Conservation (phyloP, 2,888 invertebrate genomes). For the Phengaris arion region DNA sequence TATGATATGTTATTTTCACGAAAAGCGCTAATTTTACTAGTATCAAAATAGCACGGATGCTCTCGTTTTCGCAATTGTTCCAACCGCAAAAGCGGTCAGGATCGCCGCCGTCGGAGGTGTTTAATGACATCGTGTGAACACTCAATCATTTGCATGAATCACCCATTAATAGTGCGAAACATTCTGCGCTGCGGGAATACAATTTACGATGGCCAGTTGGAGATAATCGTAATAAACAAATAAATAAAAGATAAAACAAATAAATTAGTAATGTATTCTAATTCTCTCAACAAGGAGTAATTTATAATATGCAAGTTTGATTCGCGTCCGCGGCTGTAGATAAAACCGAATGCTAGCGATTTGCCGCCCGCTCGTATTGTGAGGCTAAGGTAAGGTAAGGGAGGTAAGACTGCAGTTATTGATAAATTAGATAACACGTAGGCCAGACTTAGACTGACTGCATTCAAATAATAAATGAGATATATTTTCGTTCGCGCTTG, state of each 20-base stretch:
- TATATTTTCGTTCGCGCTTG: neutral
- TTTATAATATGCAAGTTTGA: neutral
- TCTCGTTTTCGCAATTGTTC: slow-evolving; percentile 19
- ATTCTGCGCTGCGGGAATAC: neutral
- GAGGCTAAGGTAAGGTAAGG: too few relatives aligned
- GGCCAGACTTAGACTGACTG: neutral
- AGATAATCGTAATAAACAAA: neutral
- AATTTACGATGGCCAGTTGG: slow-evolving; percentile 9
- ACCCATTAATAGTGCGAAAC: slow-evolving; percentile 1
- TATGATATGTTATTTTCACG: slow-evolving; percentile 12
- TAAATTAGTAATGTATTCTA: slow-evolving; percentile 3
- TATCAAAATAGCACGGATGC: slow-evolving; percentile 5
- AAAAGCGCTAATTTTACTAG: neutral
- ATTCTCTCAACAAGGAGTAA: neutral
- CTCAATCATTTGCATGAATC: slow-evolving; percentile 16
- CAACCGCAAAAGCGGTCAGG: slow-evolving; percentile 23
- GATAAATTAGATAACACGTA: neutral
- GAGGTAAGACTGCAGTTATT: neutral
- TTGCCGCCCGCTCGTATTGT: neutral
- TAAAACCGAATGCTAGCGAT: neutral
- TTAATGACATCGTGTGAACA: slow-evolving; percentile 11
- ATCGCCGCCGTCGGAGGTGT: slow-evolving; percentile 2
- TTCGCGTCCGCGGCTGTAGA: neutral
- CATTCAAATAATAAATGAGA: neutral
- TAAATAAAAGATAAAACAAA: neutral